A percentile compares a stretch with the other conserved stretches of the same genome.
phyloP scores from a whole-genome alignment of 2,888 invertebrate genomes.

The Apodemia mormo region DNA sequence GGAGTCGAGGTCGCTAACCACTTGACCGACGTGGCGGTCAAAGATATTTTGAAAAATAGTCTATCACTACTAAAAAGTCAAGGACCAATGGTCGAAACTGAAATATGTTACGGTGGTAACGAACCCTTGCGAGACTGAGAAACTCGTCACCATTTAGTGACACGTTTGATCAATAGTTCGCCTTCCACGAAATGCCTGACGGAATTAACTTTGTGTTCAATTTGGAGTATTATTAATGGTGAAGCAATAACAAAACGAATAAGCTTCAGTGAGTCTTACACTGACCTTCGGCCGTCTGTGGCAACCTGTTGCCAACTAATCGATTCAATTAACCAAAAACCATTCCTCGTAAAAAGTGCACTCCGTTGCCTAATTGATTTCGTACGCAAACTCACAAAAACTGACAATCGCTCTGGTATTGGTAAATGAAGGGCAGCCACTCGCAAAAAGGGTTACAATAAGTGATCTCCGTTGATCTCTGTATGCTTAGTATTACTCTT shows the following conservation, averaged over 20 bases:
- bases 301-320: constrained; percentile 11
- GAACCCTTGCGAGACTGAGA: too few species aligned
- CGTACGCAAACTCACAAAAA: constrained; percentile 9
- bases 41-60: too few species aligned
- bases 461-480: not conserved
- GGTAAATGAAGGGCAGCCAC: not conserved
- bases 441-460: not conserved
- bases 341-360: not conserved
- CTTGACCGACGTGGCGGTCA: too few species aligned
- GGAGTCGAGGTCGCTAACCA: too few species aligned
- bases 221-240: not conserved
- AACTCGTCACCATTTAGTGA: too few species aligned
- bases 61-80: too few species aligned
- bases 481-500: not conserved
- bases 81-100: too few species aligned
- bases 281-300: constrained; percentile 9
- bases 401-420: constrained; percentile 5
- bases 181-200: too few species aligned
- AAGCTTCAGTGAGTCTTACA: not conserved
- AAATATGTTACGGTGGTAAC: too few species aligned
- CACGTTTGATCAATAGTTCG: too few species aligned
- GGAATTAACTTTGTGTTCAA: not conserved
- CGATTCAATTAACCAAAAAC: constrained; percentile 7
- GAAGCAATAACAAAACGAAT: not conserved
- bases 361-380: constrained; percentile 3